Base-by-base conservation (phyloP, 2,797 vertebrate genomes). In the Amniataba percoides region DNA sequence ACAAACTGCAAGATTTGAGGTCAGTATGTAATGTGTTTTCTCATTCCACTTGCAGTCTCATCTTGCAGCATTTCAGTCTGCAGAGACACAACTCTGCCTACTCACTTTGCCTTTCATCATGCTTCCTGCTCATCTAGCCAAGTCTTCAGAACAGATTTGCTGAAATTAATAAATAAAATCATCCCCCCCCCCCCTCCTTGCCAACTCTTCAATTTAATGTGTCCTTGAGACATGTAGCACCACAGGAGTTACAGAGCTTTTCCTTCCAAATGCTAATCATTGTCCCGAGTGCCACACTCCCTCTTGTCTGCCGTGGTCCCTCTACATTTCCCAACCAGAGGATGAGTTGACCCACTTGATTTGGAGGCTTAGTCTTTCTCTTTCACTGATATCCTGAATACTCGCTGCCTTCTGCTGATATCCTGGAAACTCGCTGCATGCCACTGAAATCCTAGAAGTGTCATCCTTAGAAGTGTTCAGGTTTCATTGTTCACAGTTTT, bases 261-360 rank as follows among this genome's bases (percentile, higher is more conserved):
- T 71, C 76, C 77, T 82, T 82, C 85, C 72, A 83, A 84, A 87
- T 88, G 57, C 68, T 85, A 84, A 91, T 91, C 83, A 55, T 80
- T 82, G 77, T 86, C 81, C 65, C 16, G 3, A 45, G 73, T 83
- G 76, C 79, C 71, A 43, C 59, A 70, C 74, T 80, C 81, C 70
- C 65, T 79, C 73, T 65, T 65, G 59, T 77, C 78, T 63, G 23
- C 71, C n/a, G 43, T 58, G 59, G 69, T 71, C 42, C 62, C 69
- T 81, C 57, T 71, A 16, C 23, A 25, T 78, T 71, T 80, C 49
- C 55, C 39, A 65, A 63, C 65, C 71, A 46, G 59, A 53, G 57
- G 65, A 64, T 70, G 56, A 68, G 62, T 63, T 79, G 67, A 86
- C 75, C 73, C 74, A 72, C 66, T 84, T 80, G 71, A 74, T 80